Evolutionary conservation across 53 echinoderm and acorn worm species (phyloP).

Genomic region (Luidia sarsii): DNA sequence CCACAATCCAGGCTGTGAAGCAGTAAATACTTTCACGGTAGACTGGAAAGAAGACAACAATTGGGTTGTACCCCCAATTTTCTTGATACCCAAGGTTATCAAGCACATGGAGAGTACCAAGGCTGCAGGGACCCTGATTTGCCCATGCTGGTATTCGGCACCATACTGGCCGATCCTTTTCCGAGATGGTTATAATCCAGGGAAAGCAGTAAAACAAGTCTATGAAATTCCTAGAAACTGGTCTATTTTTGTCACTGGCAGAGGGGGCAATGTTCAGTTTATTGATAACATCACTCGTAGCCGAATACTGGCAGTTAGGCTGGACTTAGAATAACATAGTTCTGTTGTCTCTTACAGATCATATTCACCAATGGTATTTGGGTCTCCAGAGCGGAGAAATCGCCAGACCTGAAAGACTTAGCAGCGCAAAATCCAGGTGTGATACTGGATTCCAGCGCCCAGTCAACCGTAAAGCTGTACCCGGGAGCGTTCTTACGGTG

Average conservation of each 20-base stretch:
- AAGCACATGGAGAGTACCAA: too few relatives aligned
- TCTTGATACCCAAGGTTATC: constrained; percentile 17
- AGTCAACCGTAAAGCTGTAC: constrained; percentile 26
- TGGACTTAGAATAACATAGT: constrained; percentile 22
- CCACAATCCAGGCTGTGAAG: too few relatives aligned
- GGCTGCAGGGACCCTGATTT: too few relatives aligned
- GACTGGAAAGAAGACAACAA: constrained; percentile 31
- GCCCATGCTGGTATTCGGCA: too few relatives aligned
- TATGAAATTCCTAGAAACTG: too few relatives aligned
- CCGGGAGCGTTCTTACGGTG: constrained; percentile 26
- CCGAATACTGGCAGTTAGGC: constrained; percentile 30
- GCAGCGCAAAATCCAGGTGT: neutral
- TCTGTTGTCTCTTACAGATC: constrained; percentile 7
- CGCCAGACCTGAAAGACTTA: neutral
- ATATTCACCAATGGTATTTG: constrained; percentile 31
- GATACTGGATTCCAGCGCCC: constrained; percentile 25
- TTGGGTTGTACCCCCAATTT: constrained; percentile 35
- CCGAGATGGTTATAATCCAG: constrained; percentile 22
- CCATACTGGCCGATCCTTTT: constrained; percentile 37
- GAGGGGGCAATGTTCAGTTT: constrained; percentile 16
- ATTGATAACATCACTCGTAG: constrained; percentile 26
- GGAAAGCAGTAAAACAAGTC: too few relatives aligned
- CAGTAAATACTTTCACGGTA: constrained; percentile 27
- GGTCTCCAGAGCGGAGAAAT: neutral
- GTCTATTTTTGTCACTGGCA: constrained; percentile 11